Base-by-base conservation (phyloP, 2,113 vertebrate genomes). In the Melanerpes aurifrons region DNA sequence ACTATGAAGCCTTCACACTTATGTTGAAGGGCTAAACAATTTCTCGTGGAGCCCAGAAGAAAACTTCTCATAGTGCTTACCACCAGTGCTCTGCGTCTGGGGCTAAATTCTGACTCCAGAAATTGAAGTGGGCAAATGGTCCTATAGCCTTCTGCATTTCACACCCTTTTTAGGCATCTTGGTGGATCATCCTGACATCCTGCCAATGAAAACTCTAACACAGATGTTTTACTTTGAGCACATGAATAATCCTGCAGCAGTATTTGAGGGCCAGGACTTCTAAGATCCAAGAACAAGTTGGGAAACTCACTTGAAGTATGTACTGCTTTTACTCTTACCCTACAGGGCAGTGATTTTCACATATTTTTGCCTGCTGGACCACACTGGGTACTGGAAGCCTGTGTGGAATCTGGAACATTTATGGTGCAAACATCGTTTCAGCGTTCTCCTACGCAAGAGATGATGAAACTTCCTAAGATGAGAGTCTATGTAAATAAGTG, bases 381-480 rank as follows among this genome's bases (percentile, higher is more conserved):
- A 18, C 69, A 29, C 58, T 78, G 66, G 58, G 32, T 21, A 25
- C 66, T 81, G 91, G 83, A 91, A 81, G 76, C 66, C 68, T 43
- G 73, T 84, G 91, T 90, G 86, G 93, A 95, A 95, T 95, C 66
- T 92, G 91, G 76, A 95, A 86, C 77, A 32, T 82, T 93, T 91
- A 58, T 84, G 90, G 90, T 94, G 62, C 93, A 94, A 96, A 95
- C 95, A 96, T 96, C 86, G 94, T 92, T 92, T 95, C 69, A 87
- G 69, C 81, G 54, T 93, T 95, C 94, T 94, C 93, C 95, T 96
- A 96, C 87, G 63, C 93, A 95, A 95, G 93, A 93, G 90, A 95
- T 91, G 93, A 95, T 94, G 93, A 96, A 92, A 95, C 29, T 88
- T 94, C 62, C 76, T 75, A 78, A 94, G 82, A 94, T 77, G 94